Evolutionary conservation across 2,888 invertebrate genomes (phyloP).

Genomic region (Eilema caniola): DNA sequence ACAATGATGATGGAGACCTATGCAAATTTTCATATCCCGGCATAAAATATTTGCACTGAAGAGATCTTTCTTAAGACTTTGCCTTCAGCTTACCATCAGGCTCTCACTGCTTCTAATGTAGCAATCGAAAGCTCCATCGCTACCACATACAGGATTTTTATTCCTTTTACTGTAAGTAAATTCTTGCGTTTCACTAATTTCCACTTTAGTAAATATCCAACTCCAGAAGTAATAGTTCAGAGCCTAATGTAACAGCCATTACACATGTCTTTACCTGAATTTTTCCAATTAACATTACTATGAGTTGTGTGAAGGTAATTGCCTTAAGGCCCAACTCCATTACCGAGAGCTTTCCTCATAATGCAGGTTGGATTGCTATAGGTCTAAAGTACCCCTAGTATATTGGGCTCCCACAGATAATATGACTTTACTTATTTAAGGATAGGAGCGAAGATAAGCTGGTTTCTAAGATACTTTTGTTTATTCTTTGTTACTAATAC

Average conservation of each 20-base stretch:
- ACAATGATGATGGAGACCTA: too few species aligned
- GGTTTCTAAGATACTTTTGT: too few species aligned
- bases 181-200: too few species aligned
- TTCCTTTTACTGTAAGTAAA: too few species aligned
- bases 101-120: too few species aligned
- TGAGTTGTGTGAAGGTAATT: constrained; percentile 24
- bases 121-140: too few species aligned
- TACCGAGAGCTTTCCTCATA: constrained; percentile 58
- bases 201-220: background rate
- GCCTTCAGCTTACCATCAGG: too few species aligned
- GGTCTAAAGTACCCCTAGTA: constrained; percentile 1
- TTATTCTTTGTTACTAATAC: too few species aligned
- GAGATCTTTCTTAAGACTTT: too few species aligned
- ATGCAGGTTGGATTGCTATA: constrained; percentile 39
- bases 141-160: too few species aligned
- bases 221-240: background rate
- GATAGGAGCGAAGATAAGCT: background rate
- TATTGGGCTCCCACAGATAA: background rate
- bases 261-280: constrained; percentile 13
- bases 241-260: background rate
- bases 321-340: constrained; percentile 62
- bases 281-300: constrained; percentile 27
- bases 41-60: too few species aligned
- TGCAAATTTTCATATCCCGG: too few species aligned
- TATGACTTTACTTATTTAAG: background rate